Evolutionary conservation across 2,113 vertebrate species (phyloP).

Genomic region (Psettodes erumei): DNA sequence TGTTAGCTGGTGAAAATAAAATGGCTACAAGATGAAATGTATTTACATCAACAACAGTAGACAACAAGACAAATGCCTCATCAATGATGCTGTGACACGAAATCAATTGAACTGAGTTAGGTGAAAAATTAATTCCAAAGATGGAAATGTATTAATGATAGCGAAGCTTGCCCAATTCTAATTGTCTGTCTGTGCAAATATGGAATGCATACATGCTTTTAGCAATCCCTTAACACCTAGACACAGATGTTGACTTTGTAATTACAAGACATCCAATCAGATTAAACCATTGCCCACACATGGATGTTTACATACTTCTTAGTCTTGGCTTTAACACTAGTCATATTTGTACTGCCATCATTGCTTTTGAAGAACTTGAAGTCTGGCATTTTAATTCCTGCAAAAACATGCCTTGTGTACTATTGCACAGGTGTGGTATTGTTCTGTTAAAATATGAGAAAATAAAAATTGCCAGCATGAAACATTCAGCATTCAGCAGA

Average conservation of each 20-base stretch:
- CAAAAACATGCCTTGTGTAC: background rate
- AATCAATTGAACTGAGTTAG: constrained; percentile 76
- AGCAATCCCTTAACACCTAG: constrained; percentile 57
- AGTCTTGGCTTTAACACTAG: constrained; percentile 30
- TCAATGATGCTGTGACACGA: constrained; percentile 70
- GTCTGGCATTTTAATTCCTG: background rate
- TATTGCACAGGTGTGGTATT: background rate
- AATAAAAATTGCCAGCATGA: constrained; percentile 40
- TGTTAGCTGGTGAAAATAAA: constrained; percentile 4
- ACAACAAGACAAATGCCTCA: constrained; percentile 53
- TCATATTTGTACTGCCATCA: constrained; percentile 23
- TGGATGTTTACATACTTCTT: constrained; percentile 34
- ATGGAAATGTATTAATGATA: constrained; percentile 65
- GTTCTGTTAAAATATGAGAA: constrained; percentile 26
- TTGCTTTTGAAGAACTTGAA: constrained; percentile 2
- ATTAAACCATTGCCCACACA: constrained; percentile 63
- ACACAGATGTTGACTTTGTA: constrained; percentile 63
- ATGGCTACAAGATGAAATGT: constrained; percentile 20
- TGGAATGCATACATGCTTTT: constrained; percentile 59
- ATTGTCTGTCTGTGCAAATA: constrained; percentile 74
- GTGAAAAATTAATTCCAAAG: constrained; percentile 71
- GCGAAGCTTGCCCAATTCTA: constrained; percentile 60
- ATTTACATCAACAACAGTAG: constrained; percentile 58
- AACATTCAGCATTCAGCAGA: constrained; percentile 53
- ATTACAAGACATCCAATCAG: constrained; percentile 67